Evolutionary conservation across 2,797 vertebrate species (phyloP), one percentile per base, ranked within the genome.

Genomic region (Sphenopsis melanotis): DNA sequence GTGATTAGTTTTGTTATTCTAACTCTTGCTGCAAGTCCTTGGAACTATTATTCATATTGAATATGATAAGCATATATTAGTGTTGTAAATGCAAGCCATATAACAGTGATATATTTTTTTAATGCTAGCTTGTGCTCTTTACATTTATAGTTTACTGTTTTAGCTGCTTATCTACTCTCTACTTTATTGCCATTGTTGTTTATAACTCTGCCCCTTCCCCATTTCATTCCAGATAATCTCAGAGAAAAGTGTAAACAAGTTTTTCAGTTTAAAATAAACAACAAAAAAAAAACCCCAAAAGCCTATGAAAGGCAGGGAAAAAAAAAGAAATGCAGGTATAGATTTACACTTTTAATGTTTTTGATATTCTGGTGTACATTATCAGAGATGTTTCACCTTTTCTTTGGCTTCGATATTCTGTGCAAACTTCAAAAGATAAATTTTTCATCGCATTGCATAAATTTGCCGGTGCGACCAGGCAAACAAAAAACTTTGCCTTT

Each of bases 351-450:
- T 90, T 85, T 39, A 57, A 39, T 77, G 39, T 60, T 93, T 89
- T 75, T 94, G 16, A 23, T 92, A 78, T 70, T 55, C 49, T 76
- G 70, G 83, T 23, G 16, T 93, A 44, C 4, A 6, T 91, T 69
- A 77, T 93, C 63, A 79, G 61, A 87, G 42, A 80, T 49, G 26
- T 89, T 94, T 41, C 53, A 75, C 81, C 87, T 93, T 94, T 89
- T 81, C 68, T 87, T 87, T 85, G 66, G 15, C 61, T 89, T 95
- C 83, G 0, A 32, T 93, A 63, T 89, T 36, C 30, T 86, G 42
- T 30, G 53, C 76, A 90, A 74, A 37, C 59, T 86, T 94, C 41
- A 86, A 85, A 97, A 89, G 68, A 37, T 46, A 20, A 2, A 4
- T 56, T 92, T 82, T 50, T 76, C 81, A 50, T 89, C 88, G 30